These are phyloP conservation scores for Cydia fagiglandana DNA, from an alignment of 1,140 invertebrate species.

Conservation along the genomic window DNA sequence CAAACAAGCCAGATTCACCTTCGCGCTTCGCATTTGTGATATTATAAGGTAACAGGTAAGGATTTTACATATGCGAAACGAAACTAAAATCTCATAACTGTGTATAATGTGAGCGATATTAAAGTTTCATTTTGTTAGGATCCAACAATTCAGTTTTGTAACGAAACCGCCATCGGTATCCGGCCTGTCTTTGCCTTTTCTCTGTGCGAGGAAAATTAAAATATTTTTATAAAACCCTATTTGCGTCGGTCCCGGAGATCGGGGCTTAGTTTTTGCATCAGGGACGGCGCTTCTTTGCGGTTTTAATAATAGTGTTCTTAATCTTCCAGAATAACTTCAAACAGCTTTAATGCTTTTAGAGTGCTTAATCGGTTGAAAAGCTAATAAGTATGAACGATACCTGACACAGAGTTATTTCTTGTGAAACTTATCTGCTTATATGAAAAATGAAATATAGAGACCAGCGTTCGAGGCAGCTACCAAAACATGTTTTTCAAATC, in stretches of 20 bases:
- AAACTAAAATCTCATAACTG: constrained; percentile 6
- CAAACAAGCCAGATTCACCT: background rate
- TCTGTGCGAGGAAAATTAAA: constrained; percentile 28
- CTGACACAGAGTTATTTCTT: background rate
- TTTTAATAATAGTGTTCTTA: constrained; percentile 31
- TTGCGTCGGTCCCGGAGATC: constrained; percentile 15
- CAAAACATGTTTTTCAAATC: too few relatives aligned
- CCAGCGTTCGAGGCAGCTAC: background rate
- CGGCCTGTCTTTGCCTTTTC: constrained; percentile 21
- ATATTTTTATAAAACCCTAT: constrained; percentile 30
- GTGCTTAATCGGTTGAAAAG: background rate
- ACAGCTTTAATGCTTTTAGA: constrained; percentile 3
- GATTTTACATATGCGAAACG: background rate
- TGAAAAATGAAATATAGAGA: background rate
- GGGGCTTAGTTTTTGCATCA: constrained; percentile 22
- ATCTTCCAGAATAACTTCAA: constrained; percentile 17
- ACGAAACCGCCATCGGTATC: background rate
- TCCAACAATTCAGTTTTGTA: constrained; percentile 20
- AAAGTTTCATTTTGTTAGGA: background rate
- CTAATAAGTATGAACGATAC: background rate
- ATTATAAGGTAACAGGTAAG: background rate
- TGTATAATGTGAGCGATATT: background rate
- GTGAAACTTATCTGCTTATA: background rate
- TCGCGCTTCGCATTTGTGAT: background rate
- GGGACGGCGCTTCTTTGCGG: constrained; percentile 19